phyloP scores from a whole-genome alignment of 1,140 invertebrate genomes.

The Bicyclus anynana region DNA sequence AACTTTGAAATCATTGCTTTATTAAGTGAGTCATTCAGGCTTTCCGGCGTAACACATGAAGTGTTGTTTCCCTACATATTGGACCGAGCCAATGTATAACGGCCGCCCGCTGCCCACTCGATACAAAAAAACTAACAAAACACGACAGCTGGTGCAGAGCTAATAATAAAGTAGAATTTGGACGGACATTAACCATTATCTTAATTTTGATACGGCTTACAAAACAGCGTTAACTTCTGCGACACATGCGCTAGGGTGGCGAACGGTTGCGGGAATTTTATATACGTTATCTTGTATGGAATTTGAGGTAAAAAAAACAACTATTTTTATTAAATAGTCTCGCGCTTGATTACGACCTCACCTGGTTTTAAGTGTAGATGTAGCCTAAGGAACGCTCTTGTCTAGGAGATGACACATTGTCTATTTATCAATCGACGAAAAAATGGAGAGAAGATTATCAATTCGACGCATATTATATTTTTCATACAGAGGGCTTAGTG shows the following conservation, averaged over 20 bases:
- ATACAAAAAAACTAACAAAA: slow-evolving; percentile 48
- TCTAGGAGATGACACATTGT: no score
- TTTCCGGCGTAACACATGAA: background rate
- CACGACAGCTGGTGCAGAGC: slow-evolving; percentile 57
- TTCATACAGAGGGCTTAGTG: no score
- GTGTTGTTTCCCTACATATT: background rate
- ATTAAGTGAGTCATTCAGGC: no score
- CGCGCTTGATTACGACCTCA: no score
- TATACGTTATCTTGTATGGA: background rate
- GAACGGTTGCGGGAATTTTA: slow-evolving; percentile 15
- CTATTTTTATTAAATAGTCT: no score
- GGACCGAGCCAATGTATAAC: slow-evolving; percentile 53
- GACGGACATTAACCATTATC: slow-evolving; percentile 67
- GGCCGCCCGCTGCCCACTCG: slow-evolving; percentile 53
- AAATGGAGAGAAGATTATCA: no score
- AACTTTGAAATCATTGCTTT: no score
- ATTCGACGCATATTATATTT: no score
- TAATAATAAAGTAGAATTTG: slow-evolving; percentile 66
- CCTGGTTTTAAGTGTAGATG: no score
- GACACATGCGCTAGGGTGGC: slow-evolving; percentile 48
- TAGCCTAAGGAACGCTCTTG: no score
- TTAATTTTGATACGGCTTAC: slow-evolving; percentile 71
- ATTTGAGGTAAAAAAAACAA: background rate
- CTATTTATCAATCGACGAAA: no score
- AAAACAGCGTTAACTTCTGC: slow-evolving; percentile 64